phyloP scores from a whole-genome alignment of 1,140 invertebrate species.

The Drosophila eugracilis region DNA sequence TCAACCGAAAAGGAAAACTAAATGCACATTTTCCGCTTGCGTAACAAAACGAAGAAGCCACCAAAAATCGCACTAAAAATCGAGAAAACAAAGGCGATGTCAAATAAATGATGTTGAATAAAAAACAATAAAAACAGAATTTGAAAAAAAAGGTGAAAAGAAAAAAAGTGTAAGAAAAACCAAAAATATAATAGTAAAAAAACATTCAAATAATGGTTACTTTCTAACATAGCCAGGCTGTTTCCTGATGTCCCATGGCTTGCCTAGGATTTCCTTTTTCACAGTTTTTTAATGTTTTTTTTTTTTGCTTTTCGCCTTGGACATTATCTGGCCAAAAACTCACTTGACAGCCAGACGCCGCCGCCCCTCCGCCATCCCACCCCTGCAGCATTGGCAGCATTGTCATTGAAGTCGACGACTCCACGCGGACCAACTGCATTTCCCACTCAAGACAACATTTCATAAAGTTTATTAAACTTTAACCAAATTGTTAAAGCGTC shows the following conservation, averaged over 20 bases:
- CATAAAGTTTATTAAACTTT: conserved; percentile 83
- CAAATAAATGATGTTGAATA: conserved; percentile 9
- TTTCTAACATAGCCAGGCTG: conserved; percentile 43
- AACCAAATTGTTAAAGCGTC: conserved; percentile 79
- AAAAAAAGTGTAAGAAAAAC: too few relatives aligned
- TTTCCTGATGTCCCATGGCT: conserved; percentile 52
- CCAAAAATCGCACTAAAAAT: conserved; percentile 17
- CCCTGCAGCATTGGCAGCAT: conserved; percentile 15
- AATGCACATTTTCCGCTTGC: conserved; percentile 34
- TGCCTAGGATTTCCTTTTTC: conserved; percentile 62
- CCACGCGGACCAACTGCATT: conserved; percentile 62
- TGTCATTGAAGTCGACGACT: conserved; percentile 66
- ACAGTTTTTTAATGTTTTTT: not conserved
- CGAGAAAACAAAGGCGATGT: conserved; percentile 28
- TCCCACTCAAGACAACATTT: conserved; percentile 80
- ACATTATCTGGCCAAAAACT: conserved; percentile 53
- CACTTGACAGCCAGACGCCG: conserved; percentile 34
- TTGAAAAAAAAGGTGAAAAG: conserved; percentile 8
- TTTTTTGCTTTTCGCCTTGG: conserved; percentile 11
- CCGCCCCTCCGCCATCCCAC: not conserved
- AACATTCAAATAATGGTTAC: conserved; percentile 36
- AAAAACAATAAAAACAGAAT: conserved; percentile 17
- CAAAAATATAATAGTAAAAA: too few relatives aligned
- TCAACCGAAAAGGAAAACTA: conserved; percentile 28
- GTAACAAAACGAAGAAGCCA: conserved; percentile 36